Evolutionary conservation across 2,113 vertebrate species (phyloP).

Genomic region (Oreocharis arfaki): DNA sequence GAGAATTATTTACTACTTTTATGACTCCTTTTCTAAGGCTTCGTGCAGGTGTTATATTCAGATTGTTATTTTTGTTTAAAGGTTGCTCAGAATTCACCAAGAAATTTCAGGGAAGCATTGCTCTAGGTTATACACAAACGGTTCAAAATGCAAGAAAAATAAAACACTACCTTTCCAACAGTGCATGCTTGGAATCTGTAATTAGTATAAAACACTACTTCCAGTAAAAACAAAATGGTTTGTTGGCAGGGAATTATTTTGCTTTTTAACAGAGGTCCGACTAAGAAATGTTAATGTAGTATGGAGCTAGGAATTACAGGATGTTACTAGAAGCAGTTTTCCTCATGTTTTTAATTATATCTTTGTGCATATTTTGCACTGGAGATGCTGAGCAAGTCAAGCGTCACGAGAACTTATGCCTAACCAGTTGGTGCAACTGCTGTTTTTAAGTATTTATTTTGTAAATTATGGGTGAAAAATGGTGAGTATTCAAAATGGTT

Average conservation of each 20-base stretch:
- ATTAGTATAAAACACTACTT: neutral
- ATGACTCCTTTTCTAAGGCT: neutral
- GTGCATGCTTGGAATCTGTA: neutral
- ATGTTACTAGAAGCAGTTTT: neutral
- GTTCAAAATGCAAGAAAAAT: neutral
- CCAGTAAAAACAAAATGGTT: neutral
- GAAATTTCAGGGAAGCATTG: neutral
- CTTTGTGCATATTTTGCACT: neutral
- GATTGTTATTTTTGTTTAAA: neutral
- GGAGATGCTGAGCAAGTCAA: neutral
- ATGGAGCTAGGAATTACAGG: neutral
- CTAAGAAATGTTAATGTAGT: neutral
- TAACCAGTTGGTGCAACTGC: neutral
- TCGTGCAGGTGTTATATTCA: neutral
- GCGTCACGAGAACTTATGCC: neutral
- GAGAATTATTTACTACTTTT: neutral
- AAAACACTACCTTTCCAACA: neutral
- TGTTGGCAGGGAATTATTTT: neutral
- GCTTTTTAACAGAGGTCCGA: neutral
- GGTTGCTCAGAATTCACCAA: neutral
- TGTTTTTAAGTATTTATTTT: neutral
- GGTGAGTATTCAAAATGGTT: neutral
- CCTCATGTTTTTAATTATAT: neutral
- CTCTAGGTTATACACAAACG: neutral
- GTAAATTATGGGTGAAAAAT: neutral